Evolutionary conservation across 2,113 vertebrate genomes (phyloP), one percentile per base, ranked within the genome.

Genomic region (Vidua macroura): DNA sequence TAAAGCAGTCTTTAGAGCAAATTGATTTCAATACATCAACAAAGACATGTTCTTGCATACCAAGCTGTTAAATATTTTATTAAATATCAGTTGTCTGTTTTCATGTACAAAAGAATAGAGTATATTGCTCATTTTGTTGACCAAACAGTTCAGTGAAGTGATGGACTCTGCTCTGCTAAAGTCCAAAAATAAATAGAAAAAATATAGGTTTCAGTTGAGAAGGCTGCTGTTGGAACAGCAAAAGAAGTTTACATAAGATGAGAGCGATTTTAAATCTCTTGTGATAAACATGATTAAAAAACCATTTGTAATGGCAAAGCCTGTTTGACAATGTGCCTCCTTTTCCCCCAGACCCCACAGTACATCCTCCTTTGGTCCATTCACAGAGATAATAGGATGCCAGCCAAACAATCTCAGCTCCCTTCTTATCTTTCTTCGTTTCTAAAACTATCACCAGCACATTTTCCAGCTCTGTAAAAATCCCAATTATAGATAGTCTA

Each of bases 401-500:
- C 75, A 92, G 59, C 33, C 76, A 88, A 83, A 73, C 19, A 74
- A 56, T 90, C 80, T 85, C 72, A 77, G 18, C 28, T 66, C 30
- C 27, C 8, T 91, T 83, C 58, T 92, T 92, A 92, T 87, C 80
- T 84, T 17, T 44, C 41, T 31, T 60, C 37, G 86, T 93, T 94
- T 83, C 83, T 66, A 76, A 92, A 88, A 75, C 39, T 46, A 37
- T 74, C 72, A 44, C 59, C 64, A 74, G 20, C 48, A 68, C 31
- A 78, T 88, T 94, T 90, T 33, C 62, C 48, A 94, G 52, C 63
- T 83, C 69, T 83, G 68, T 60, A 77, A 64, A 93, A 95, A 87
- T 90, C 41, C 31, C 72, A 86, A 9, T 95, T 95, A 93, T 84
- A 94, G 90, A 93, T 86, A 92, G 56, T 56, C 72, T 48, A 33